These are phyloP conservation scores for Antechinus stuartii DNA, from an alignment of 2,113 vertebrate species.

Conservation along the genomic window DNA sequence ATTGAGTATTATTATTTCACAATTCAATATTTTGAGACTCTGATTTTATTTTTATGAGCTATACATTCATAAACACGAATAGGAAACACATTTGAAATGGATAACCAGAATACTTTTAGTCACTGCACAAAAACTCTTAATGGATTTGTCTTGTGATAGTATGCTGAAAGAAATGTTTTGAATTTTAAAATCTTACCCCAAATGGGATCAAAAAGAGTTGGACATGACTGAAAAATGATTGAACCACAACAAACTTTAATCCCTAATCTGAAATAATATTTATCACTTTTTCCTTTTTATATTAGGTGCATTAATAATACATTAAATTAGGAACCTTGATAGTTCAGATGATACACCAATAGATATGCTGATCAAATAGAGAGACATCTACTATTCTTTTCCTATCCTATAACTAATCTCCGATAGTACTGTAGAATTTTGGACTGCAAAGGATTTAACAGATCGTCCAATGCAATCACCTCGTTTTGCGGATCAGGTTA, in stretches of 20 bases:
- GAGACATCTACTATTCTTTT: constrained; percentile 35
- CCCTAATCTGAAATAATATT: background rate
- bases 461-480: background rate
- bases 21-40: background rate
- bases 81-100: background rate
- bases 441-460: background rate
- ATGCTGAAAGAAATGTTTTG: background rate
- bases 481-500: background rate
- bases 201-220: too few species aligned
- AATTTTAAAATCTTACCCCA: background rate
- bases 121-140: background rate
- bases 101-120: background rate
- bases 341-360: background rate
- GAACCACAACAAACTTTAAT: background rate
- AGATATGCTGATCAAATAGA: background rate
- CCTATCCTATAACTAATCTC: constrained; percentile 11
- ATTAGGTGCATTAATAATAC: background rate
- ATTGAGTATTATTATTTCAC: background rate
- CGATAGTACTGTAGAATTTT: constrained; percentile 19
- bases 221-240: too few species aligned
- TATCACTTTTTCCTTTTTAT: constrained; percentile 9
- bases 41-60: background rate
- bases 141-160: background rate
- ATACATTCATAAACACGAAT: background rate
- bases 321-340: background rate